A percentile compares a stretch with the other conserved stretches of the same genome.
Conservation (phyloP, 2,113 vertebrate species). For the Caranx melampygus region DNA sequence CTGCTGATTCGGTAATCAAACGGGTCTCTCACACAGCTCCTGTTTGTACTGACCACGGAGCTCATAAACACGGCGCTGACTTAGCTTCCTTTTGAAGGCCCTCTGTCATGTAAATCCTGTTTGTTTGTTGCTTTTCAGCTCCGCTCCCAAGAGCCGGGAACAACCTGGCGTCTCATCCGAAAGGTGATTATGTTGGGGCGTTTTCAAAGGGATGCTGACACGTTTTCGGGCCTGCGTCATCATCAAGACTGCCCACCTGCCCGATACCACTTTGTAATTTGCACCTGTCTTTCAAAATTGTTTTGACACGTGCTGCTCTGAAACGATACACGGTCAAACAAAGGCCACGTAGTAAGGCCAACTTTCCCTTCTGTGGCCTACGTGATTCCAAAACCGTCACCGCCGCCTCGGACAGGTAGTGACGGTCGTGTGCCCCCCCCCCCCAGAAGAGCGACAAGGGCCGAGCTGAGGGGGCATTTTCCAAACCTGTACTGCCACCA, state of each 20-base stretch:
- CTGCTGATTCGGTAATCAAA: constrained; percentile 8
- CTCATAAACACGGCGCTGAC: neutral
- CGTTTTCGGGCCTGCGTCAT: neutral
- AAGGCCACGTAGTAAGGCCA: constrained; percentile 13
- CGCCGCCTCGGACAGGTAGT: constrained; percentile 10
- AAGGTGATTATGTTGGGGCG: constrained; percentile 11
- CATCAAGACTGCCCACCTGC: neutral
- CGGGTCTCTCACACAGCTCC: neutral
- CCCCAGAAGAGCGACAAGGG: constrained; percentile 49
- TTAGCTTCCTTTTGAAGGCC: constrained; percentile 10
- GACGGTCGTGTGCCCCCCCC: neutral
- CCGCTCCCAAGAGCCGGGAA: neutral
- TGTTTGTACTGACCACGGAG: neutral
- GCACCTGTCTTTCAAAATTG: neutral
- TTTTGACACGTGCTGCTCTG: constrained; percentile 15
- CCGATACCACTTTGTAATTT: neutral
- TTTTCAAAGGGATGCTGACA: neutral
- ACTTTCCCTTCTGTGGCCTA: constrained; percentile 15
- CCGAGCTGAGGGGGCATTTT: constrained; percentile 38
- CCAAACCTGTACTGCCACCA: constrained; percentile 48
- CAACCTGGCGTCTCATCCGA: neutral
- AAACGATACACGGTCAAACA: neutral
- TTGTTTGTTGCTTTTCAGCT: constrained; percentile 12
- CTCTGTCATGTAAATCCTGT: constrained; percentile 13
- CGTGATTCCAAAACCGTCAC: constrained; percentile 33